Evolutionary conservation across 1,140 invertebrate species (phyloP).

Genomic region (Drosophila asahinai): DNA sequence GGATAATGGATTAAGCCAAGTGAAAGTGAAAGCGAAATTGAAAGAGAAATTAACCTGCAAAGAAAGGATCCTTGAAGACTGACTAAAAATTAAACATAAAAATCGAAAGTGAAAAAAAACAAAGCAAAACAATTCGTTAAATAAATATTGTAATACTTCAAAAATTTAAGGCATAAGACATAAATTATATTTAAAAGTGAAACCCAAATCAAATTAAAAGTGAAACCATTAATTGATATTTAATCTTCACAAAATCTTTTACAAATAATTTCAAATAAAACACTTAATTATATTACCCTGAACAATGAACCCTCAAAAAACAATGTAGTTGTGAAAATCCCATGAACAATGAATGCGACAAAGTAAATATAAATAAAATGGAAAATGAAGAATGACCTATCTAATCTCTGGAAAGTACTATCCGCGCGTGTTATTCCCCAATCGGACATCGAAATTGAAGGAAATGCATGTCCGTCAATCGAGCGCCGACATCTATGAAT

Average conservation of each 20-base stretch:
- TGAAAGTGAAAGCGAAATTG: not conserved
- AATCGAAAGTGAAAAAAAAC: not conserved
- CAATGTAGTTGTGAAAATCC: not conserved
- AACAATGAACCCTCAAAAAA: not conserved
- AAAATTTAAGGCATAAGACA: no score
- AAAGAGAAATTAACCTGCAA: no score
- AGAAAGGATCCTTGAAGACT: not conserved
- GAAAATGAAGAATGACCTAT: slow-evolving; percentile 17
- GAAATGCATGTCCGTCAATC: slow-evolving; percentile 23
- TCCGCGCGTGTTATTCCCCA: slow-evolving; percentile 27
- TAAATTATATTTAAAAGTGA: not conserved
- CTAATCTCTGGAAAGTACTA: slow-evolving; percentile 25
- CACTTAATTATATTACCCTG: no score
- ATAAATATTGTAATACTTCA: not conserved
- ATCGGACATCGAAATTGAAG: slow-evolving; percentile 5
- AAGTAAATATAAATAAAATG: slow-evolving; percentile 11
- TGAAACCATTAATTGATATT: not conserved
- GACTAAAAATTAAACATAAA: not conserved
- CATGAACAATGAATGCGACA: not conserved
- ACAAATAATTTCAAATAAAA: not conserved
- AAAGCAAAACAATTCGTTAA: not conserved
- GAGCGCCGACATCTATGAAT: slow-evolving; percentile 20
- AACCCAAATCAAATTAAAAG: not conserved
- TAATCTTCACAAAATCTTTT: not conserved
- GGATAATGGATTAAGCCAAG: not conserved